These are phyloP conservation scores for Scleropages formosus DNA, from an alignment of 2,797 vertebrate species.

Conservation along the genomic window DNA sequence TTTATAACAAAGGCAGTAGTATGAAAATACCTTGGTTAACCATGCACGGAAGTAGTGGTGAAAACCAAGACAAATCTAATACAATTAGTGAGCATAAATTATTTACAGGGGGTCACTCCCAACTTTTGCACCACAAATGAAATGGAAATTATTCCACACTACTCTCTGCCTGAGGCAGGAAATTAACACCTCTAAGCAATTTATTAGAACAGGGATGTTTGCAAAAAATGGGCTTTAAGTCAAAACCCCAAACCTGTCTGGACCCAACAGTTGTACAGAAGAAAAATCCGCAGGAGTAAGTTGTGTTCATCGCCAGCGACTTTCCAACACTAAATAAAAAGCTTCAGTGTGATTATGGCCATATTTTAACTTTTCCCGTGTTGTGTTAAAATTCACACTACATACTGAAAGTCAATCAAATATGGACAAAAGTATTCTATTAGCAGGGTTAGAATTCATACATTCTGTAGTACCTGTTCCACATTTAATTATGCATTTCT, in stretches of 20 bases:
- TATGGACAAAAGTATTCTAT: slow-evolving; percentile 70
- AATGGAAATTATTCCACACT: slow-evolving; percentile 31
- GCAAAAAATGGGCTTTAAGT: slow-evolving; percentile 30
- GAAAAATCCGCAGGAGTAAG: slow-evolving; percentile 36
- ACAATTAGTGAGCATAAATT: too few relatives aligned
- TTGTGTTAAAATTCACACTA: slow-evolving; percentile 41
- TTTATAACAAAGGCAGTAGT: too few relatives aligned
- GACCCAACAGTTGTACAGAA: slow-evolving; percentile 38
- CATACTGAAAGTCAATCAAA: slow-evolving; percentile 65
- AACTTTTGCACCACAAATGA: background rate
- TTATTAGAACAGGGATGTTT: slow-evolving; percentile 39
- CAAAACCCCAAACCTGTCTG: slow-evolving; percentile 34
- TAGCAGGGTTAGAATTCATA: slow-evolving; percentile 80
- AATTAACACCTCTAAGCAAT: slow-evolving; percentile 35
- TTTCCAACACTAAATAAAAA: slow-evolving; percentile 34
- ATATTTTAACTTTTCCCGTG: slow-evolving; percentile 8
- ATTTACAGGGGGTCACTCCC: too few relatives aligned
- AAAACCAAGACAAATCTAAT: too few relatives aligned
- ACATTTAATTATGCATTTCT: slow-evolving; percentile 69
- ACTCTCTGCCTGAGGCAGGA: slow-evolving; percentile 28
- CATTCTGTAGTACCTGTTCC: slow-evolving; percentile 68
- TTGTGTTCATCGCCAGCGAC: slow-evolving; percentile 35
- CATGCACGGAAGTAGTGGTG: too few relatives aligned
- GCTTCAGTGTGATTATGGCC: slow-evolving; percentile 29
- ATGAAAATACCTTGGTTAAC: too few relatives aligned